Conservation (phyloP, 2,888 invertebrate species). For the Cantharis rustica region DNA sequence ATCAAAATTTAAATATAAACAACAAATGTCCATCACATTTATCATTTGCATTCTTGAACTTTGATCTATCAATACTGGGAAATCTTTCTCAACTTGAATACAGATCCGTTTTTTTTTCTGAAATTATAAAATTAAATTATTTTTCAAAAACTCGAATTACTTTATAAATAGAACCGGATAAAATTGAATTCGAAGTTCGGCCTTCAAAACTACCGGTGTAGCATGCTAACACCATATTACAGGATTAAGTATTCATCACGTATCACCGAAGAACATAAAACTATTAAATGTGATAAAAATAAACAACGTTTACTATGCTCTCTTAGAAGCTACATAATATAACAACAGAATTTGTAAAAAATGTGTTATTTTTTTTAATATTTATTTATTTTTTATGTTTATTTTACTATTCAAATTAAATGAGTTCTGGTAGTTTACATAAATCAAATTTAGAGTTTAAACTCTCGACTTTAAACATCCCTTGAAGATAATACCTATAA, state of each 20-base stretch:
- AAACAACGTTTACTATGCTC: not conserved
- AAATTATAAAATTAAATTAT: not conserved
- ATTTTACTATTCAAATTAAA: too few relatives aligned
- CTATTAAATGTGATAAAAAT: not conserved
- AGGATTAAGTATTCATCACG: not conserved
- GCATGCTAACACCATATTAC: not conserved
- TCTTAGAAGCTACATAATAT: not conserved
- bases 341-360: not conserved
- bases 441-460: too few relatives aligned
- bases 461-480: too few relatives aligned
- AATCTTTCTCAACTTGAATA: not conserved
- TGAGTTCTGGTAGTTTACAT: too few relatives aligned
- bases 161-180: not conserved
- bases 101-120: not conserved
- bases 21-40: not conserved
- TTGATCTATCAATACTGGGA: not conserved
- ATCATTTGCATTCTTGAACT: not conserved
- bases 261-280: not conserved
- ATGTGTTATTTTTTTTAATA: too few relatives aligned
- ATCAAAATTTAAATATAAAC: not conserved
- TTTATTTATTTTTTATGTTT: too few relatives aligned
- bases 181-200: not conserved
- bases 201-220: not conserved
- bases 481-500: too few relatives aligned
- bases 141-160: not conserved